A percentile compares a stretch with the other conserved stretches of the same genome.
phyloP scores from a whole-genome alignment of 2,888 invertebrate genomes.

The Heliconius erato region DNA sequence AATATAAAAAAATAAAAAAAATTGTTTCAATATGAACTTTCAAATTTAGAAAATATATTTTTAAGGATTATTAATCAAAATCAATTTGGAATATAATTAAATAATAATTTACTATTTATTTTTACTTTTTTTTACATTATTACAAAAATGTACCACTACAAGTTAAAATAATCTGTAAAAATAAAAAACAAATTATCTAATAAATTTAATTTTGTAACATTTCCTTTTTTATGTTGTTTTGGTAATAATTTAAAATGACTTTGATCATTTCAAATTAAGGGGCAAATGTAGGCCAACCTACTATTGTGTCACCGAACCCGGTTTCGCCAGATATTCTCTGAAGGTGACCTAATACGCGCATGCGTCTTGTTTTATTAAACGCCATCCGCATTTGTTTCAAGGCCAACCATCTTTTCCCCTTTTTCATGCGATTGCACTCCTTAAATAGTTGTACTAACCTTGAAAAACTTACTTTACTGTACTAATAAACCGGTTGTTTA shows the following conservation, averaged over 20 bases:
- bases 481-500: slow-evolving; percentile 58
- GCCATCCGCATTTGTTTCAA: slow-evolving; percentile 55
- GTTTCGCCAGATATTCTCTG: slow-evolving; percentile 39
- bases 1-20: not conserved
- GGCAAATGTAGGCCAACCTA: slow-evolving; percentile 8
- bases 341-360: slow-evolving; percentile 68
- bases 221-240: not conserved
- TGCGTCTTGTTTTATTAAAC: slow-evolving; percentile 59
- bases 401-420: slow-evolving; percentile 54
- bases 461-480: slow-evolving; percentile 50
- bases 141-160: not conserved
- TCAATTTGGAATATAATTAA: not conserved
- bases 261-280: not conserved
- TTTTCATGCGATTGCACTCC: slow-evolving; percentile 55
- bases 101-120: not conserved
- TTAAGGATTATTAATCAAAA: not conserved
- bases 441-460: slow-evolving; percentile 62
- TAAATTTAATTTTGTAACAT: not conserved
- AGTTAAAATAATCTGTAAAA: not conserved
- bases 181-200: not conserved
- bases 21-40: too few relatives aligned
- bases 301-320: slow-evolving; percentile 19
- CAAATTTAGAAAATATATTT: not conserved
- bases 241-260: not conserved
- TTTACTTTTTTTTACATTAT: not conserved